A percentile compares a stretch with the other conserved stretches of the same genome.
Evolutionary conservation across 2,113 vertebrate genomes (phyloP).

Genomic region (Genyomyrus donnyi): DNA sequence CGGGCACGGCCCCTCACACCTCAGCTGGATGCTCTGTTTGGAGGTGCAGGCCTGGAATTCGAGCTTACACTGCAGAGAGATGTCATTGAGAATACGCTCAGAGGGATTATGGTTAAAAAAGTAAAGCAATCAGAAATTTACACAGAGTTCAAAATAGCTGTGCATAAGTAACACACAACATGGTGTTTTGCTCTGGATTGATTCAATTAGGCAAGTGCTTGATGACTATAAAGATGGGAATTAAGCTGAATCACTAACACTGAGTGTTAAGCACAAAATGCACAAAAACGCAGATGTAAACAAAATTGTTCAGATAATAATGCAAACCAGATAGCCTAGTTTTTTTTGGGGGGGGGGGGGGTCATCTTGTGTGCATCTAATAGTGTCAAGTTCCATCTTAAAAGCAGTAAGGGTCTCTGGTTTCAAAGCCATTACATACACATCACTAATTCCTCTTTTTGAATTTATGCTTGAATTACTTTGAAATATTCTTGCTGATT

Average conservation of each 20-base stretch:
- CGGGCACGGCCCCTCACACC: slow-evolving; percentile 83
- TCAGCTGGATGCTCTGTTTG: slow-evolving; percentile 70
- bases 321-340: background rate
- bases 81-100: background rate
- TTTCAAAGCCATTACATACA: background rate
- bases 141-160: background rate
- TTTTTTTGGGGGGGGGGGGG: background rate
- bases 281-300: background rate
- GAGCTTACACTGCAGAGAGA: slow-evolving; percentile 78
- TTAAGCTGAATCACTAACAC: background rate
- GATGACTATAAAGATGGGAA: background rate
- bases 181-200: background rate
- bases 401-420: background rate
- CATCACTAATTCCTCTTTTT: background rate
- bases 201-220: background rate
- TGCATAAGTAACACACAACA: background rate
- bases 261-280: background rate
- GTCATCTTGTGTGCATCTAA: background rate
- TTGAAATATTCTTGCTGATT: background rate
- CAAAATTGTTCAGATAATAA: background rate
- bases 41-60: slow-evolving; percentile 85
- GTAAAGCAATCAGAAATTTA: background rate
- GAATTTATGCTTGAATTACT: background rate
- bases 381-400: background rate
- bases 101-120: slow-evolving; percentile 4